phyloP scores from a whole-genome alignment of 64 coral and sea anemone species.

The Hydrozoanthus tunicans region DNA sequence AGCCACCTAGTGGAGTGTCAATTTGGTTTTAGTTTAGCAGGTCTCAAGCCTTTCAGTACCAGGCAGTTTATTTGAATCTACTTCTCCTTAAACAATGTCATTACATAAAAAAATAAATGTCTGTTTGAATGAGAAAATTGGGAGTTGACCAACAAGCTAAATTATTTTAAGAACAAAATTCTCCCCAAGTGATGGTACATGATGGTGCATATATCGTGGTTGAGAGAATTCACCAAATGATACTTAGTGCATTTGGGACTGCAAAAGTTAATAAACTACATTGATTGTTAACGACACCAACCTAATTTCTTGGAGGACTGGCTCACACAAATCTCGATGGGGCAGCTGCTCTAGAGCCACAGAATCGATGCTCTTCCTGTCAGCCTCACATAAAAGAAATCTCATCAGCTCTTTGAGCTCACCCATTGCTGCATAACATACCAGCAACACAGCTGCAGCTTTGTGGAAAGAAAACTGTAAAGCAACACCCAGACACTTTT shows the following conservation, averaged over 20 bases:
- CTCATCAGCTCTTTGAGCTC: constrained; percentile 53
- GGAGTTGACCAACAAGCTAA: no score
- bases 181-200: no score
- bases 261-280: not conserved
- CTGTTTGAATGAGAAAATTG: no score
- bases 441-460: constrained; percentile 73
- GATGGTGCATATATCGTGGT: no score
- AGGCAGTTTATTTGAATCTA: no score
- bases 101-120: no score
- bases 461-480: constrained; percentile 63
- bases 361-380: constrained; percentile 25
- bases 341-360: constrained; percentile 48
- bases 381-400: constrained; percentile 44
- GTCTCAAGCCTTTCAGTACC: no score
- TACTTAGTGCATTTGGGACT: not conserved
- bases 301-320: constrained; percentile 62
- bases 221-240: not conserved
- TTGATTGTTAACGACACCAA: constrained; percentile 2
- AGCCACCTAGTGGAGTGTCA: no score
- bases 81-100: no score
- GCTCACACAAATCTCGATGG: constrained; percentile 12
- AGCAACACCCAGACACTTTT: constrained; percentile 63
- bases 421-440: constrained; percentile 77
- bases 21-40: no score
- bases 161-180: no score